Conservation (phyloP, 2,113 vertebrate genomes). For the pig (Sus scrofa) region DNA sequence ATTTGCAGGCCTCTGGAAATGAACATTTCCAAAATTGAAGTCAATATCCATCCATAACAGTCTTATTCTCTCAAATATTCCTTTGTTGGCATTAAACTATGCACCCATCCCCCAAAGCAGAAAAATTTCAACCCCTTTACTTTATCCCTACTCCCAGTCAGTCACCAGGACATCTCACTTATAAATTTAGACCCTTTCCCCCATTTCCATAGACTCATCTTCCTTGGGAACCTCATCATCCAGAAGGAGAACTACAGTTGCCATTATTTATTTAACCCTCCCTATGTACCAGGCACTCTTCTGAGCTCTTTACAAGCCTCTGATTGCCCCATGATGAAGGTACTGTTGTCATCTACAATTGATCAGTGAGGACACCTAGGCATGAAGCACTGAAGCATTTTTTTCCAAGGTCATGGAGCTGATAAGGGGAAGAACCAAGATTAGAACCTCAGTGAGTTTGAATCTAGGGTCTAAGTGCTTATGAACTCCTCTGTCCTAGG, state of each 20-base stretch:
- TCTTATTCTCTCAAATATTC: background rate
- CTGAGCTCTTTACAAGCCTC: background rate
- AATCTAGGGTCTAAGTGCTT: background rate
- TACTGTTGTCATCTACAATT: background rate
- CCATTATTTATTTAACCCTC: background rate
- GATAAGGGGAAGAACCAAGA: background rate
- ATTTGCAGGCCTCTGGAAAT: slow-evolving; percentile 45
- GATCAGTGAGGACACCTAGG: background rate
- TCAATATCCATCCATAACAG: background rate
- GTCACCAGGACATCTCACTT: background rate
- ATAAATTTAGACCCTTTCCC: background rate
- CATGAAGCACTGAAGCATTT: background rate
- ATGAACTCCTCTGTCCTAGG: background rate
- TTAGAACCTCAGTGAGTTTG: background rate
- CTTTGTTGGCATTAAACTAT: background rate
- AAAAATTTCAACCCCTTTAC: background rate
- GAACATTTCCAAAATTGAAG: background rate
- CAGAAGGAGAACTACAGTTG: fast-evolving
- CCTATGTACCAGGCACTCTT: background rate
- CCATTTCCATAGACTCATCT: background rate
- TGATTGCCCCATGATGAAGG: background rate
- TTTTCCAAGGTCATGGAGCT: background rate
- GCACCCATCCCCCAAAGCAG: background rate
- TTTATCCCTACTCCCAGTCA: background rate
- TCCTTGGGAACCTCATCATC: background rate